Evolutionary conservation across 1,140 invertebrate genomes (phyloP).

Genomic region (Paralvinella palmiformis): DNA sequence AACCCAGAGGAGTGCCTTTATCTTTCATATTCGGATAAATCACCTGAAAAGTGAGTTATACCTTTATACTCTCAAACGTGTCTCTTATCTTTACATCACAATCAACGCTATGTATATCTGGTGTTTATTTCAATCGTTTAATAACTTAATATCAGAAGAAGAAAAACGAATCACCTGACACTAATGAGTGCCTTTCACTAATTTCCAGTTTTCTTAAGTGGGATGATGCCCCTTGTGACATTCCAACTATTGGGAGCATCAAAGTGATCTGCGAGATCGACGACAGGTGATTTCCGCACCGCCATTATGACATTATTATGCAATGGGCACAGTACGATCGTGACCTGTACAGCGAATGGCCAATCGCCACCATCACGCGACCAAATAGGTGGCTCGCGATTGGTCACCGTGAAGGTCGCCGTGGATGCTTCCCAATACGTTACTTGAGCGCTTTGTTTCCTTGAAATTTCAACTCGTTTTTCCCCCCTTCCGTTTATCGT

Average conservation of each 20-base stretch:
- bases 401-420: no score
- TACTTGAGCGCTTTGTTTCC: no score
- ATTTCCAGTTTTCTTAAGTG: slow-evolving; percentile 11
- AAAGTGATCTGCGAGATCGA: slow-evolving; percentile 13
- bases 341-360: no score
- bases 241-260: slow-evolving; percentile 7
- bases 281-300: neutral
- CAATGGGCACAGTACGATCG: no score
- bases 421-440: no score
- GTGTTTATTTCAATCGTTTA: neutral
- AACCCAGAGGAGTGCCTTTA: slow-evolving; percentile 17
- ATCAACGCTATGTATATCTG: neutral
- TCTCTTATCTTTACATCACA: neutral
- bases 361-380: no score
- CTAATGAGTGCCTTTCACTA: neutral
- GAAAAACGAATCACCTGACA: neutral
- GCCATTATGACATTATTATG: no score
- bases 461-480: no score
- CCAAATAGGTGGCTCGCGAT: no score
- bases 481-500: no score
- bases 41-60: slow-evolving; percentile 6
- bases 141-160: neutral
- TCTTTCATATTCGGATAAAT: neutral
- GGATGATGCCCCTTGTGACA: slow-evolving; percentile 15
- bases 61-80: neutral